Evolutionary conservation across 2,888 invertebrate genomes (phyloP).

Genomic region (Harmothoe impar): DNA sequence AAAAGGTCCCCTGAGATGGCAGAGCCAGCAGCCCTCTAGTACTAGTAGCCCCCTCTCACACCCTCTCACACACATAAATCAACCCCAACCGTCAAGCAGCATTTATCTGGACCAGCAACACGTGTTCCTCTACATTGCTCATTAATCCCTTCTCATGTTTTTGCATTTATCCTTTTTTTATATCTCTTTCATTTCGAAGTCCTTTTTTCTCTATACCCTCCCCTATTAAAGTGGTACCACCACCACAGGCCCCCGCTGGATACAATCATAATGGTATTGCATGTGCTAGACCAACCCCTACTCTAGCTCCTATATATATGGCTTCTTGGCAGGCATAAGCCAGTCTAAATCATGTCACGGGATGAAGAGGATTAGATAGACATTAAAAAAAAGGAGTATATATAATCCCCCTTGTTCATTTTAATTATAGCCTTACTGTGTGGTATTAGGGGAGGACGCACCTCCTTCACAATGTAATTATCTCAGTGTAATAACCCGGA

Average conservation of each 20-base stretch:
- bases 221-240: too few relatives aligned
- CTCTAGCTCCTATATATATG: too few relatives aligned
- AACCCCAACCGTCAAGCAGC: background rate
- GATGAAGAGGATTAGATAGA: too few relatives aligned
- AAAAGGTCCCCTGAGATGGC: background rate
- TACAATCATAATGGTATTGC: too few relatives aligned
- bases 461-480: background rate
- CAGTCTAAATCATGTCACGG: too few relatives aligned
- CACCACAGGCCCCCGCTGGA: too few relatives aligned
- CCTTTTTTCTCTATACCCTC: background rate
- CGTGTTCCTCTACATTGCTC: conserved; percentile 9
- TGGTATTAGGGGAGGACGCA: background rate
- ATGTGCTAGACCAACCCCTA: too few relatives aligned
- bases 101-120: background rate
- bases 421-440: background rate
- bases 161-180: background rate
- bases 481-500: too few relatives aligned
- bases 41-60: too few relatives aligned
- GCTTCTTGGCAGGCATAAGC: too few relatives aligned
- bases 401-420: background rate
- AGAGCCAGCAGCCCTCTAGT: background rate
- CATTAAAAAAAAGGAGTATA: background rate
- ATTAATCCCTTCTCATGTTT: background rate
- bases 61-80: too few relatives aligned
- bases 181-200: background rate